Evolutionary conservation across 2,113 vertebrate genomes (phyloP).

Genomic region (Lutjanus erythropterus): DNA sequence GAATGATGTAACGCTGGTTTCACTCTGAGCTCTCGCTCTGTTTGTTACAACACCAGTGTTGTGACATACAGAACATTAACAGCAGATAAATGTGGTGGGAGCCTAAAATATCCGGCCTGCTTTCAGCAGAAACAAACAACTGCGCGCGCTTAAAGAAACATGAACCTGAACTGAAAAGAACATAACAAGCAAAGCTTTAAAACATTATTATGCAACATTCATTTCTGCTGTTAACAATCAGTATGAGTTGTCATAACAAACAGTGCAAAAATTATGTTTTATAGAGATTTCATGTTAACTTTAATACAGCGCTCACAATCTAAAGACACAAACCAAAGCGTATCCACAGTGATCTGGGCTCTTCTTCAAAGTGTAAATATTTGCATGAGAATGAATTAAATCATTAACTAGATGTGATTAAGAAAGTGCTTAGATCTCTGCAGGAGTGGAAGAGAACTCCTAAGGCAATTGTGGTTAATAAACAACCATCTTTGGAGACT

Average conservation of each 20-base stretch:
- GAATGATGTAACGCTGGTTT: background rate
- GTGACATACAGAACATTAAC: background rate
- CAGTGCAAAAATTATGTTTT: background rate
- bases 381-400: background rate
- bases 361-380: background rate
- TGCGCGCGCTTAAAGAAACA: no score
- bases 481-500: background rate
- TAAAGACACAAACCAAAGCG: background rate
- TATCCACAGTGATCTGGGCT: background rate
- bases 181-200: background rate
- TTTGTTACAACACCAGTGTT: background rate
- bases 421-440: constrained; percentile 3
- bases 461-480: background rate
- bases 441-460: background rate
- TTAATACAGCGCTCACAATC: background rate
- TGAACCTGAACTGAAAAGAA: background rate
- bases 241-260: background rate
- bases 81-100: background rate
- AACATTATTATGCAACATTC: background rate
- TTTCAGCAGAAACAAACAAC: constrained; percentile 12
- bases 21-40: background rate
- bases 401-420: background rate
- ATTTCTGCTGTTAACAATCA: background rate
- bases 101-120: background rate
- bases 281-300: background rate